Conservation (phyloP, 1,140 invertebrate species). For the Drosophila malerkotliana region DNA sequence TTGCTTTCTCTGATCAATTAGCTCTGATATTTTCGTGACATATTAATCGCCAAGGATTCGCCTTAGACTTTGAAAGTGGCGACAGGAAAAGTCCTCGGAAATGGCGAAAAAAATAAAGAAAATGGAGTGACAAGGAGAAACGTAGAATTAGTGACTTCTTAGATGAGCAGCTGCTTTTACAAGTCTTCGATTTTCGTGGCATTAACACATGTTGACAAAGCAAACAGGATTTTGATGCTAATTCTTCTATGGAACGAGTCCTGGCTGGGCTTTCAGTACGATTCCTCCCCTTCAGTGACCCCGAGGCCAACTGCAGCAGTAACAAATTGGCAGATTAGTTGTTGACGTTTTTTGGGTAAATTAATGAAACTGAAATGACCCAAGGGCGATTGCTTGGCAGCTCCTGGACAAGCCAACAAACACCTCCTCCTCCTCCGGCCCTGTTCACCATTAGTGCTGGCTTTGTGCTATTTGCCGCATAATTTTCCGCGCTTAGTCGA, state of each 20-base stretch:
- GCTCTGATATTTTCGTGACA: conserved; percentile 77
- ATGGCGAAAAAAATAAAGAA: conserved; percentile 44
- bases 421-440: conserved; percentile 2
- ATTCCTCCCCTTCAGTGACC: conserved; percentile 15
- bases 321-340: conserved; percentile 81
- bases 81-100: conserved; percentile 58
- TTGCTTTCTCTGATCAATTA: conserved; percentile 70
- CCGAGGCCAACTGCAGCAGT: conserved; percentile 37
- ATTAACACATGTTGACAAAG: conserved; percentile 82
- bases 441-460: background rate
- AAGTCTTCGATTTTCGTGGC: conserved; percentile 69
- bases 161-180: conserved; percentile 38
- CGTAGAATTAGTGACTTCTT: conserved; percentile 14
- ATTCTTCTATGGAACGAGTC: conserved; percentile 24
- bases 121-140: background rate
- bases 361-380: conserved; percentile 74
- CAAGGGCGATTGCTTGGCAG: conserved; percentile 43
- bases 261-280: background rate
- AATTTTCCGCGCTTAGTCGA: conserved; percentile 51
- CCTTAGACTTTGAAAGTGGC: conserved; percentile 28
- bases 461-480: conserved; percentile 67
- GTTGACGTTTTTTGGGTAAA: conserved; percentile 77
- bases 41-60: conserved; percentile 66
- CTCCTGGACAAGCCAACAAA: conserved; percentile 5
- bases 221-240: conserved; percentile 80